Evolutionary conservation across 2,888 invertebrate genomes (phyloP).

Genomic region (Parascotia fuliginaria): DNA sequence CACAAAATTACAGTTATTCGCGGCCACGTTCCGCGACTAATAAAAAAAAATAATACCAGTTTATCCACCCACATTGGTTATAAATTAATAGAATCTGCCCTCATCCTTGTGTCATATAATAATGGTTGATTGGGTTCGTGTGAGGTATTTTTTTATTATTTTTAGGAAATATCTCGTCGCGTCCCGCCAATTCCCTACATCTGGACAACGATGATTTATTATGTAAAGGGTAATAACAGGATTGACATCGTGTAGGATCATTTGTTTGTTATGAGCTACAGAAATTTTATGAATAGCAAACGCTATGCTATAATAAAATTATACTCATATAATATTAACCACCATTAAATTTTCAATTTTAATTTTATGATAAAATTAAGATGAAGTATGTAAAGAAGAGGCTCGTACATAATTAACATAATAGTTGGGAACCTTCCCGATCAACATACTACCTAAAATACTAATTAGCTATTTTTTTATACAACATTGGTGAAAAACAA

Average conservation of each 20-base stretch:
- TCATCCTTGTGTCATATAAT: constrained; percentile 80
- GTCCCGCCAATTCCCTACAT: constrained; percentile 72
- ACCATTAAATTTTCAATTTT: too few species aligned
- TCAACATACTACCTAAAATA: too few species aligned
- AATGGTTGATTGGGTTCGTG: constrained; percentile 80
- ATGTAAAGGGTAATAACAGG: constrained; percentile 59
- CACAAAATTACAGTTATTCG: constrained; percentile 72
- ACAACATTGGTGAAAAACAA: too few species aligned
- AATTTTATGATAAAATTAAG: too few species aligned
- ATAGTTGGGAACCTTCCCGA: too few species aligned
- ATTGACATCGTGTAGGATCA: constrained; percentile 43
- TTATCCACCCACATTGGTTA: constrained; percentile 85
- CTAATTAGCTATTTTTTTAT: too few species aligned
- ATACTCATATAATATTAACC: too few species aligned
- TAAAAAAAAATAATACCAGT: constrained; percentile 79
- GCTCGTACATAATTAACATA: too few species aligned
- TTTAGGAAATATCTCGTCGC: constrained; percentile 68
- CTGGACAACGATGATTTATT: constrained; percentile 74
- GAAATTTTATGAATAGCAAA: too few species aligned
- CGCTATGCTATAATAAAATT: too few species aligned
- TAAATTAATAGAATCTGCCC: constrained; percentile 85
- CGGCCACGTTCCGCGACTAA: constrained; percentile 61
- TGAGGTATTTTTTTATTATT: constrained; percentile 83
- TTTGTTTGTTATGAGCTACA: too few species aligned
- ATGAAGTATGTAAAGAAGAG: too few species aligned